Base-by-base conservation (phyloP, 1,140 invertebrate species). In the Zaprionus nigranus region DNA sequence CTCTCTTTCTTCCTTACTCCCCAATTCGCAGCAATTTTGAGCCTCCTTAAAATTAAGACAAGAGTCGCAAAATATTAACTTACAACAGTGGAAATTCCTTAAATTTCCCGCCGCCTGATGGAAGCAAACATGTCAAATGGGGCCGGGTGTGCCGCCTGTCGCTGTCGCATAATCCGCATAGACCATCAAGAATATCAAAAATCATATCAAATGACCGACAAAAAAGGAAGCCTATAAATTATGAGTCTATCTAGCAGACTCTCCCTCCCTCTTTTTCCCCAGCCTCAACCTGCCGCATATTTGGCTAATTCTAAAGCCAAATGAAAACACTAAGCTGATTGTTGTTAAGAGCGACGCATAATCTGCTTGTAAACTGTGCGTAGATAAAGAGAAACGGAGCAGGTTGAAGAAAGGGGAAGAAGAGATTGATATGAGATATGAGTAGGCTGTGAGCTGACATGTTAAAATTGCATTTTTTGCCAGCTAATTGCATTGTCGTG, bases 281-380 rank as follows among this genome's bases (percentile, higher is more conserved):
- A 5, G 6, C 20, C n/a, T n/a, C n/a, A 17, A 12, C 15, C 12
- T 20, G 30, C 17, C 75, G 67, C 75, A 81, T 81, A 74, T 82
- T 78, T 75, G 36, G 34, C 65, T 71, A 79, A 86, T 77, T 84
- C 46, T 72, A 63, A 66, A 87, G 51, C 61, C 46, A 40, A 28
- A 51, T 54, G 24, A 34, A 5, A 13, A 12, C 68, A 43, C 36
- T 82, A 82, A 82, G 65, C 67, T 34, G 65, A 58, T 71, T 79
- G 36, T 30, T 54, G 59, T n/a, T 36, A 20, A 17, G 34, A 51
- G 22, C 30, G 26, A 53, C 5, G 57, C 46, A 17, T 62, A 53
- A 69, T 53, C 66, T 20, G 12, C 13, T 28, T 20, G 11, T 59
- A 51, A 60, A 6, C 34, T 12, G 46, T 15, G 9, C 9, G 17